Percentiles rank a stretch among this genome's conserved stretches.
Evolutionary conservation across 2,113 vertebrate species (phyloP).

Genomic region (Neodon shergylaensis): DNA sequence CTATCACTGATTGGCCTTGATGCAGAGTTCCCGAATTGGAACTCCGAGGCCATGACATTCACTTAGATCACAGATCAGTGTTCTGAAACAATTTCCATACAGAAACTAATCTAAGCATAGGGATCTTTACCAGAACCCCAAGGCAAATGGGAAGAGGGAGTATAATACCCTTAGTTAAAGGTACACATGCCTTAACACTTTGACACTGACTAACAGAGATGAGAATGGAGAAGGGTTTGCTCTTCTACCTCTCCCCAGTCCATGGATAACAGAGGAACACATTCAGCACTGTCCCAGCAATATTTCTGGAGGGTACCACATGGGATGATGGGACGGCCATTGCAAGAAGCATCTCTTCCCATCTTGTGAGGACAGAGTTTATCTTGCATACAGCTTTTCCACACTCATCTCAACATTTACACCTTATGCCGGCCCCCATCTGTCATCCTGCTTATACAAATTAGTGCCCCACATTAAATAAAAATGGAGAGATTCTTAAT

Average conservation of each 20-base stretch:
- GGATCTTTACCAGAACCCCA: background rate
- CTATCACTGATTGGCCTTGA: background rate
- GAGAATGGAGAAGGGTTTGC: no score
- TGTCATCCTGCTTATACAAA: background rate
- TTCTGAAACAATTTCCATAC: background rate
- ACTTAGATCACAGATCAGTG: background rate
- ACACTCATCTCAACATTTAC: background rate
- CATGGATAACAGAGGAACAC: background rate
- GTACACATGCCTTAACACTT: no score
- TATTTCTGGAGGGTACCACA: background rate
- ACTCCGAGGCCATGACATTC: background rate
- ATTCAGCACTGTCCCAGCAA: background rate
- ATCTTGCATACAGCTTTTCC: background rate
- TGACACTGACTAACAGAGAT: no score
- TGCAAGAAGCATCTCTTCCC: background rate
- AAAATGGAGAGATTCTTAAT: background rate
- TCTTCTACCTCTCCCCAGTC: background rate
- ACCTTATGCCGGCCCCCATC: background rate
- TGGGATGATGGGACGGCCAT: no score
- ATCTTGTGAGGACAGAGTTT: background rate
- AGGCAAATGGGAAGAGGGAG: background rate
- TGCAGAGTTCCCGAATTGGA: background rate
- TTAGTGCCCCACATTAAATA: background rate
- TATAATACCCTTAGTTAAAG: background rate
- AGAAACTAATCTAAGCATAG: background rate